Evolutionary conservation across 2,113 vertebrate genomes (phyloP).

Genomic region (Periophthalmus modestus): DNA sequence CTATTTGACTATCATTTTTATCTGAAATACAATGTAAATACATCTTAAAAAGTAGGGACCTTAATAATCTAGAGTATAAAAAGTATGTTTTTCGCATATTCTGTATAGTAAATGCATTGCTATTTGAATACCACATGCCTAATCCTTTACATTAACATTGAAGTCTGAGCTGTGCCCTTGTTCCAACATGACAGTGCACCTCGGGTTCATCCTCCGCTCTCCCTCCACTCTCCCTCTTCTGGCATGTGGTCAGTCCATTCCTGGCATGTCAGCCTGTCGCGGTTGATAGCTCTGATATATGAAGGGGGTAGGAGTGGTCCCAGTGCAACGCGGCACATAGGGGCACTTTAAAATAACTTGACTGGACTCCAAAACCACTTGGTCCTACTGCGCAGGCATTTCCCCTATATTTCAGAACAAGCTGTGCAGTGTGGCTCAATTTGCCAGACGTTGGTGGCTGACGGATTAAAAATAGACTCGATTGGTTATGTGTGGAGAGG

Average conservation of each 20-base stretch:
- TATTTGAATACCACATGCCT: not conserved
- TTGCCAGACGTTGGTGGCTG: slow-evolving; percentile 17
- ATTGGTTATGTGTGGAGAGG: slow-evolving; percentile 23
- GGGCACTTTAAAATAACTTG: slow-evolving; percentile 54
- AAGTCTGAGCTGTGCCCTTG: slow-evolving; percentile 8
- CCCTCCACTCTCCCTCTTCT: slow-evolving; percentile 23
- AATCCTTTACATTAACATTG: slow-evolving; percentile 1
- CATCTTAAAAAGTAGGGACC: not conserved
- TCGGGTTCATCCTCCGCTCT: slow-evolving; percentile 31
- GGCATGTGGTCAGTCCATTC: slow-evolving; percentile 52
- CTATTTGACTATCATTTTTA: no score
- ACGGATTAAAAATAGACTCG: slow-evolving; percentile 68
- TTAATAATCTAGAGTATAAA: no score
- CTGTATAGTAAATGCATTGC: not conserved
- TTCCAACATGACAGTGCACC: slow-evolving; percentile 29
- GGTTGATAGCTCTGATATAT: slow-evolving; percentile 54
- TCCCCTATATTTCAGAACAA: slow-evolving; percentile 39
- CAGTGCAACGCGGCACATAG: slow-evolving; percentile 16
- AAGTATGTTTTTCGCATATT: no score
- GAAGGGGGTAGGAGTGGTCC: slow-evolving; percentile 26
- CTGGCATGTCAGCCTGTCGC: slow-evolving; percentile 45
- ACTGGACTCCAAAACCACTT: slow-evolving; percentile 3
- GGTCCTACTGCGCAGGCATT: slow-evolving; percentile 21
- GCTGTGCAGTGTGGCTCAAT: slow-evolving; percentile 29
- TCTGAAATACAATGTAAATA: not conserved